Percentiles rank a stretch among this genome's conserved stretches.
These are phyloP conservation scores for Scaptomyza hsui DNA, from an alignment of 1,140 invertebrate genomes.

Conservation along the genomic window DNA sequence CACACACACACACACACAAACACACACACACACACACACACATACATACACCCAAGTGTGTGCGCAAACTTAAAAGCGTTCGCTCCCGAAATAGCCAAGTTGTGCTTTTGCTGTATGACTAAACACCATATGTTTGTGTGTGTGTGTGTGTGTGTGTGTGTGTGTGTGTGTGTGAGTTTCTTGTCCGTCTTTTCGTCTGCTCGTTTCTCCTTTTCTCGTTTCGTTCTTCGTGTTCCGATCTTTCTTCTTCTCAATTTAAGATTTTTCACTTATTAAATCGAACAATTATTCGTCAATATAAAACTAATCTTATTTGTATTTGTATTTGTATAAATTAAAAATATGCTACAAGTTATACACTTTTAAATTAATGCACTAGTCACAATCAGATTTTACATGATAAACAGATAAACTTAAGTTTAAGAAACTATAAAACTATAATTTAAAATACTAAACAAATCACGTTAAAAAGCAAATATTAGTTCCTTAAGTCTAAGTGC, in stretches of 20 bases:
- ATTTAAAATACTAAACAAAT: too few relatives aligned
- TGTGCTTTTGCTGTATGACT: slow-evolving; percentile 56
- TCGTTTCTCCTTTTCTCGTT: slow-evolving; percentile 16
- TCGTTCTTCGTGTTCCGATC: slow-evolving; percentile 29
- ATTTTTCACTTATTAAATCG: too few relatives aligned
- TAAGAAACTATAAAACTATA: too few relatives aligned
- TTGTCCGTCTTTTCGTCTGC: slow-evolving; percentile 1
- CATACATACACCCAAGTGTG: background rate
- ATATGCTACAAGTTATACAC: too few relatives aligned
- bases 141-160: background rate
- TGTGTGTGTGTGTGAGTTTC: background rate
- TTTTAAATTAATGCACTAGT: too few relatives aligned
- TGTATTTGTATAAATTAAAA: too few relatives aligned
- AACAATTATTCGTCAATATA: too few relatives aligned
- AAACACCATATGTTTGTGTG: slow-evolving; percentile 39
- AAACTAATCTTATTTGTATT: too few relatives aligned
- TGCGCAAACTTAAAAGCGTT: slow-evolving; percentile 54
- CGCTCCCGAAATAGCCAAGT: slow-evolving; percentile 77
- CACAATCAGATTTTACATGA: too few relatives aligned
- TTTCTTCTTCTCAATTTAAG: slow-evolving; percentile 25
- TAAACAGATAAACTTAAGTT: too few relatives aligned
- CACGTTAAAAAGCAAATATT: too few relatives aligned
- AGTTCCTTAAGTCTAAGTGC: too few relatives aligned
- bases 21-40: slow-evolving; percentile 17
- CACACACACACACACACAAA: slow-evolving; percentile 14